Evolutionary conservation across 2,113 vertebrate genomes (phyloP).

Genomic region (Choloepus hoffmanni): DNA sequence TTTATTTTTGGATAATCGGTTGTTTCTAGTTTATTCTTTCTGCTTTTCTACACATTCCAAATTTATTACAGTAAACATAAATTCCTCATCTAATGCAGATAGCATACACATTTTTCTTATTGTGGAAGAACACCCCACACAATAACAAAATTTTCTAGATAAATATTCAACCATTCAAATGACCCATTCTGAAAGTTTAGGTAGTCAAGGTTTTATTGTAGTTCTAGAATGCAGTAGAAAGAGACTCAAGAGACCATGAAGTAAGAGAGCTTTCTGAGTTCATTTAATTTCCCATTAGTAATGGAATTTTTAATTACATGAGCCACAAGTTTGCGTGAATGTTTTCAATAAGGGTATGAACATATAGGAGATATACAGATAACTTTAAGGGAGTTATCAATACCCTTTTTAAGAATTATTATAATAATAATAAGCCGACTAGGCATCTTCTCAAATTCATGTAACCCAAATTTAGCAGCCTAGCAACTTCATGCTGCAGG

Average conservation of each 20-base stretch:
- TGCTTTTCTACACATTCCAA: neutral
- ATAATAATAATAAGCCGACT: neutral
- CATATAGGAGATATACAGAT: neutral
- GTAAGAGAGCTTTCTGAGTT: constrained; percentile 28
- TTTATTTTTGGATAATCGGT: neutral
- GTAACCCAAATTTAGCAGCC: neutral
- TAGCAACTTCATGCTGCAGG: neutral
- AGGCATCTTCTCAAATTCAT: neutral
- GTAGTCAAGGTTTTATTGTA: neutral
- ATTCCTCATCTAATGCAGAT: neutral
- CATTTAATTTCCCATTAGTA: constrained; percentile 60
- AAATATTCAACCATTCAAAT: constrained; percentile 27
- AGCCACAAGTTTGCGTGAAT: neutral
- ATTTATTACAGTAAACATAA: neutral
- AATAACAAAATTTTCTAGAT: constrained; percentile 11
- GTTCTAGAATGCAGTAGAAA: neutral
- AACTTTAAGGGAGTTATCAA: neutral
- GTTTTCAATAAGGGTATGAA: neutral
- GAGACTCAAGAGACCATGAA: neutral
- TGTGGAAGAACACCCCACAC: neutral
- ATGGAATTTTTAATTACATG: constrained; percentile 60
- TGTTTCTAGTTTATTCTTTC: constrained; percentile 5
- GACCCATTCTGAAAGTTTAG: constrained; percentile 16
- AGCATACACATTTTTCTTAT: neutral
- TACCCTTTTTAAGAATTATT: neutral